Base-by-base conservation (phyloP, 2,888 invertebrate genomes). In the Andrena dorsata region DNA sequence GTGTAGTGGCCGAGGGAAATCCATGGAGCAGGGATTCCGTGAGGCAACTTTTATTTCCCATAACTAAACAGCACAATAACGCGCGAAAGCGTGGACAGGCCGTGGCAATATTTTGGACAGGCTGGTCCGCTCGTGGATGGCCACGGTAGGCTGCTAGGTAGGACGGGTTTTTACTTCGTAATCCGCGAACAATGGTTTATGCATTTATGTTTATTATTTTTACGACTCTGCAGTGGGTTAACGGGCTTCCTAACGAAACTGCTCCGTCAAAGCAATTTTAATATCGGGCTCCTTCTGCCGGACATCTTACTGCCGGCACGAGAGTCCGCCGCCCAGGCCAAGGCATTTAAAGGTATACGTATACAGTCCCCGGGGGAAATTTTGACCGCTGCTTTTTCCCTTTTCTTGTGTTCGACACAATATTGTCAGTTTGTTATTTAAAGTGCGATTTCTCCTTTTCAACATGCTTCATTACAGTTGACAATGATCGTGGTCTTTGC, bases 141-240 rank as follows among this genome's bases (percentile, higher is more conserved):
- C 51, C 16, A 7, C 53, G 75, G 76, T 60, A 74, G 71, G 68
- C 49, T 61, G 68, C 68, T 76, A 71, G 68, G 60, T 64, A 66
- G 60, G 76, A 77, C 76, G 82, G 81, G 82, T 86, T 84, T 89
- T 86, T 82, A 86, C 79, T 77, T 68, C 78, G 66, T 86, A 89
- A 87, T 89, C 88, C 88, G 71, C 78, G 79, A 89, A 92, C 91
- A 90, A 90, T 90, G 85, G 87, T 91, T 92, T 91, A 90, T 90
- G 89, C 82, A 89, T 90, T 91, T 90, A 90, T 89, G 90, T 91
- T 91, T 92, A 92, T 92, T 92, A 89, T 91, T 92, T 90, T 91
- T 90, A 91, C 88, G 85, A 89, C 88, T 89, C 75, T 81, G 86
- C 89, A 90, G 90, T 91, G 90, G 89, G 80, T 82, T 76, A 77